Conservation (phyloP, 2,113 vertebrate species). For the Mohoua ochrocephala region DNA sequence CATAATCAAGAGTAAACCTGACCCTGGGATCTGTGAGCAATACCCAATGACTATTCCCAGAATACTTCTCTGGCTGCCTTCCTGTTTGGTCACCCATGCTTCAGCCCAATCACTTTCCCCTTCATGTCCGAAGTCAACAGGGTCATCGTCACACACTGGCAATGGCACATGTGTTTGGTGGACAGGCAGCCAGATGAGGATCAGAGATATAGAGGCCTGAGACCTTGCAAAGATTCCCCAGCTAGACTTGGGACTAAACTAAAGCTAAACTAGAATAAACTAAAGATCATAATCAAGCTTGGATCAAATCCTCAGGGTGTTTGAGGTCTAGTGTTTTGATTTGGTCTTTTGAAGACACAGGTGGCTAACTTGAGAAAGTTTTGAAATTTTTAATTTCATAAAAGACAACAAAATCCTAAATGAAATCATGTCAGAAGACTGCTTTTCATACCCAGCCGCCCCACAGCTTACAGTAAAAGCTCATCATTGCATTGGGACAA, state of each 20-base stretch:
- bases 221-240: neutral
- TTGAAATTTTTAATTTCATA: neutral
- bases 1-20: neutral
- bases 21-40: neutral
- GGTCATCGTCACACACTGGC: neutral
- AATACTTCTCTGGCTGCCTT: neutral
- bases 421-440: neutral
- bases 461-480: neutral
- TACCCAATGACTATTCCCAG: neutral
- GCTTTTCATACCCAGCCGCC: neutral
- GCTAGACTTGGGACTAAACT: neutral
- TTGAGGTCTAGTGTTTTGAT: neutral
- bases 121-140: neutral
- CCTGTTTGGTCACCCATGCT: neutral
- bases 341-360: neutral
- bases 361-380: neutral
- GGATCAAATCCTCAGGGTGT: neutral
- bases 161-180: neutral
- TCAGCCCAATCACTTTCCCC: neutral
- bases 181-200: neutral
- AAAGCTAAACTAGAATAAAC: neutral
- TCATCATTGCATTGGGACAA: neutral
- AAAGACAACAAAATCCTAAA: neutral
- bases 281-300: neutral
- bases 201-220: neutral